These are phyloP conservation scores for Eurytoma adleriae DNA, from an alignment of 2,888 invertebrate species.

Conservation along the genomic window DNA sequence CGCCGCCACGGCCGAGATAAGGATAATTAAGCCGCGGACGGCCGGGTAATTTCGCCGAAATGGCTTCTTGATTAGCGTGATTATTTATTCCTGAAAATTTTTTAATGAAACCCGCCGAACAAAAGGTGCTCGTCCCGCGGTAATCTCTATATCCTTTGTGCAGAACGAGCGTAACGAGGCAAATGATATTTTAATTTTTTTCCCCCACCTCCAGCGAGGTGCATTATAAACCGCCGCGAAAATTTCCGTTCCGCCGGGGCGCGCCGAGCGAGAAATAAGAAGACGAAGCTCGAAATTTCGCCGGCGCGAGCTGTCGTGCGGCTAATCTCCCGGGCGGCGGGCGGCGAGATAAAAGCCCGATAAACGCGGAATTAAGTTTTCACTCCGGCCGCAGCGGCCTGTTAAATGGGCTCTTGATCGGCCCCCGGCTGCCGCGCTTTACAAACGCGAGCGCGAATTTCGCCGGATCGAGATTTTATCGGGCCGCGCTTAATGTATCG, in stretches of 20 bases:
- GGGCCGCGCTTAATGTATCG: conserved; percentile 14
- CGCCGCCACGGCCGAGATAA: neutral
- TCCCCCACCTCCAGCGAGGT: neutral
- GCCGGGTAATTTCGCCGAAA: neutral
- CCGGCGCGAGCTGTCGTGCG: conserved; percentile 27
- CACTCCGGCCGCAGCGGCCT: conserved; percentile 2
- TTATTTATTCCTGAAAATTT: too few species aligned
- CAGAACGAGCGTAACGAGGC: too few species aligned
- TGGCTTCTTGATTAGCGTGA: too few species aligned
- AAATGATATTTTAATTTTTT: neutral
- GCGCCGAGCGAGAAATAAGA: too few species aligned
- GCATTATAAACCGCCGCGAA: too few species aligned
- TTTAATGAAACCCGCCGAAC: too few species aligned
- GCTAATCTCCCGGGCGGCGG: conserved; percentile 39
- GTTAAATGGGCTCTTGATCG: conserved; percentile 24
- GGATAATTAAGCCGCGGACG: conserved; percentile 2
- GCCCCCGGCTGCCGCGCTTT: conserved; percentile 5
- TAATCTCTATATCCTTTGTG: too few species aligned
- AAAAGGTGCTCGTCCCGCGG: too few species aligned
- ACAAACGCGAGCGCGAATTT: neutral
- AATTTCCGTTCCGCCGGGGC: too few species aligned
- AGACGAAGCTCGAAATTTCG: conserved; percentile 17
- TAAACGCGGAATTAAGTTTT: conserved; percentile 52
- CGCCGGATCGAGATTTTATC: conserved; percentile 32
- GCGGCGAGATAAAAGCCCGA: conserved; percentile 52